phyloP scores from a whole-genome alignment of 2,113 vertebrate genomes.

The Xenopus laevis region DNA sequence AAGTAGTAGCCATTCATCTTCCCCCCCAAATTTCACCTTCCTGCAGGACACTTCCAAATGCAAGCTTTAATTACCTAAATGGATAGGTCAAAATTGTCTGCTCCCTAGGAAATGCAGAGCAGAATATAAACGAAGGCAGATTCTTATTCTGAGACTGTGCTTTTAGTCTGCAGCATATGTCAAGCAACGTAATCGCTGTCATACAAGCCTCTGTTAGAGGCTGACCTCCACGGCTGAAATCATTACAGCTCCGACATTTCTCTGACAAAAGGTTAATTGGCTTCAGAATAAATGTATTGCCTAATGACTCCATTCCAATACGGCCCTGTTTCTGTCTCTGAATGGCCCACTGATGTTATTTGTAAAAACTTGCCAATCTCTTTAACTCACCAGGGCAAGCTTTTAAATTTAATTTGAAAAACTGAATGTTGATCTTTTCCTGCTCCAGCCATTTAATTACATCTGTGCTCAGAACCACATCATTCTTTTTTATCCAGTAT shows the following conservation, averaged over 20 bases:
- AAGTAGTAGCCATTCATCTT: constrained; percentile 69
- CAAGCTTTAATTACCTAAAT: constrained; percentile 79
- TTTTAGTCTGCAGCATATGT: constrained; percentile 56
- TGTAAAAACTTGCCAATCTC: constrained; percentile 72
- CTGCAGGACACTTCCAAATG: constrained; percentile 75
- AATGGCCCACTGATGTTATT: constrained; percentile 66
- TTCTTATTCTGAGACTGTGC: constrained; percentile 48
- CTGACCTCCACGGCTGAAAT: constrained; percentile 65
- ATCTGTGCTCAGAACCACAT: constrained; percentile 49
- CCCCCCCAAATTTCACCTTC: constrained; percentile 68
- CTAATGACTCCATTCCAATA: constrained; percentile 71
- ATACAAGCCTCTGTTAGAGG: constrained; percentile 61
- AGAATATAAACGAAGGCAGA: constrained; percentile 65
- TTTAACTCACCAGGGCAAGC: constrained; percentile 58
- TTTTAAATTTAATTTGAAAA: constrained; percentile 70
- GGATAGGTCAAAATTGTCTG: constrained; percentile 68
- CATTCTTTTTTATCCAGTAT: constrained; percentile 50
- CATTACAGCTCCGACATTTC: constrained; percentile 60
- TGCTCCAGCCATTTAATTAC: constrained; percentile 61
- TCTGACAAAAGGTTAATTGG: constrained; percentile 80
- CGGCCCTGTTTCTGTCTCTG: constrained; percentile 59
- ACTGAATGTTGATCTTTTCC: constrained; percentile 59
- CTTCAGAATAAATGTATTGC: constrained; percentile 79
- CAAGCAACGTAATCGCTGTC: constrained; percentile 60
- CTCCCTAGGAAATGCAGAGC: constrained; percentile 62